Evolutionary conservation across 2,888 invertebrate genomes (phyloP).

Genomic region (Lochmaea capreae): DNA sequence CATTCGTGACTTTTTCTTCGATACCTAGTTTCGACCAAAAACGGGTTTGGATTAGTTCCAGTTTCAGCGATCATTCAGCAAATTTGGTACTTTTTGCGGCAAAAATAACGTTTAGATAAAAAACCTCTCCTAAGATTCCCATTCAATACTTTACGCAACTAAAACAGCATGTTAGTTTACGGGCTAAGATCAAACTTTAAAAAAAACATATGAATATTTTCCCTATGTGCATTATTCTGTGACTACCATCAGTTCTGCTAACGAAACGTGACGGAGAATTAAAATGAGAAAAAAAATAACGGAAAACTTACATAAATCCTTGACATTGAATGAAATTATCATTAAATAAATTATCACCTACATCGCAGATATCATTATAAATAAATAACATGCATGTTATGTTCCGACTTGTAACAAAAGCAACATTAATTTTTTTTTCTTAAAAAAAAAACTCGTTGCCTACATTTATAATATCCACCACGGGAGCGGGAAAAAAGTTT

Average conservation of each 20-base stretch:
- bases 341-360: conserved; percentile 22
- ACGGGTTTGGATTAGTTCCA: no score
- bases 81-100: no score
- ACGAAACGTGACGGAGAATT: conserved; percentile 18
- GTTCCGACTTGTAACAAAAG: neutral
- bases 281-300: conserved; percentile 15
- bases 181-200: no score
- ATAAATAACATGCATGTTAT: conserved; percentile 15
- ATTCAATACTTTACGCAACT: no score
- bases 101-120: no score
- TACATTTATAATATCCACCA: no score
- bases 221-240: neutral
- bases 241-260: conserved; percentile 11
- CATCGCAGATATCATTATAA: neutral
- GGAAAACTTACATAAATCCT: conserved; percentile 18
- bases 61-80: no score
- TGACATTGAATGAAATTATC: conserved; percentile 21
- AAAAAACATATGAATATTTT: neutral
- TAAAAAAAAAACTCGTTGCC: neutral
- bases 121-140: no score
- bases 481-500: no score
- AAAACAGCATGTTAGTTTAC: neutral
- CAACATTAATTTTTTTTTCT: conserved; percentile 1
- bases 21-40: no score
- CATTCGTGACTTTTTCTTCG: no score